These are phyloP conservation scores for Tetramorium bicarinatum DNA, from an alignment of 2,888 invertebrate species.

Conservation along the genomic window DNA sequence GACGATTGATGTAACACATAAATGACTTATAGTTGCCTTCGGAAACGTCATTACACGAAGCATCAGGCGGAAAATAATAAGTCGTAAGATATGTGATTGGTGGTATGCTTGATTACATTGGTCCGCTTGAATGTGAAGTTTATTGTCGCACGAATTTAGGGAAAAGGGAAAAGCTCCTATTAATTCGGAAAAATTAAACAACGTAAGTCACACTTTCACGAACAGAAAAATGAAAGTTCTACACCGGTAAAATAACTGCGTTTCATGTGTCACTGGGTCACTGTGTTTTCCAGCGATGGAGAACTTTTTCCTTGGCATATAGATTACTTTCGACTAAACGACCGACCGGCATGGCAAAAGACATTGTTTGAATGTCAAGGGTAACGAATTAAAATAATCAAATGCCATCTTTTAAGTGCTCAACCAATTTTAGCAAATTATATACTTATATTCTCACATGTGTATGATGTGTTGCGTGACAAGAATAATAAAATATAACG, in stretches of 20 bases:
- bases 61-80: constrained; percentile 31
- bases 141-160: background rate
- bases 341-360: background rate
- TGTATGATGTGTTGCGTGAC: constrained; percentile 25
- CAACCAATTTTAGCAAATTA: background rate
- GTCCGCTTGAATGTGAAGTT: background rate
- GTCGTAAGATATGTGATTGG: background rate
- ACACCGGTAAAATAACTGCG: constrained; percentile 6
- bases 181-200: constrained; percentile 21
- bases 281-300: constrained; percentile 5
- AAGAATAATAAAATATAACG: constrained; percentile 19
- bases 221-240: constrained; percentile 40
- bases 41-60: constrained; percentile 28
- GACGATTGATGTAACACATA: constrained; percentile 35
- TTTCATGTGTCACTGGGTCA: constrained; percentile 46
- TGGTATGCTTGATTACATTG: constrained; percentile 13
- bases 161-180: background rate
- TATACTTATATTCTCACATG: background rate
- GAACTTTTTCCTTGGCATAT: constrained; percentile 26
- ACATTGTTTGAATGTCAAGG: constrained; percentile 9
- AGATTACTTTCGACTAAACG: constrained; percentile 40
- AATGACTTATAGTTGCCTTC: constrained; percentile 15
- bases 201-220: constrained; percentile 4
- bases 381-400: constrained; percentile 38
- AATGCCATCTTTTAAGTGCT: constrained; percentile 10